Evolutionary conservation across 2,797 vertebrate species (phyloP), one percentile per base, ranked within the genome.

Genomic region (Helarctos malayanus): DNA sequence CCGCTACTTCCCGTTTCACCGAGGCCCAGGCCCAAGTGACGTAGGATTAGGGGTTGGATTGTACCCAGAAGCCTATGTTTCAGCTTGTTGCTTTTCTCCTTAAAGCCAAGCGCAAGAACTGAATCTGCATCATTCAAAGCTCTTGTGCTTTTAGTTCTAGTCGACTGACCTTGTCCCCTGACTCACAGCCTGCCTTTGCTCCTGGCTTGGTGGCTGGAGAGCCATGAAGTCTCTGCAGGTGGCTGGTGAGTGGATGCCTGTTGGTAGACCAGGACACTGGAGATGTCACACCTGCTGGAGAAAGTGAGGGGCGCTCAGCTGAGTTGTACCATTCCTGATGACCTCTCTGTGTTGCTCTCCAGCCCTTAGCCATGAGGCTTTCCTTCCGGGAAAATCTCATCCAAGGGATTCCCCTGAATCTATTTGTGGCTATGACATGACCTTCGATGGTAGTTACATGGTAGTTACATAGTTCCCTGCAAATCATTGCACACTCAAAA

Each of bases 251-350:
- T 15, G 83, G 91, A 76, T 47, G 82, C 73, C 29, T 93, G 6
- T 98, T 96, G 98, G 92, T 96, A 94, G 78, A 95, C 59, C 9
- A 19, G 27, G 83, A 73, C 18, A 19, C 65, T 97, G 95, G 96
- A 97, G 96, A 93, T 93, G 91, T 96, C 92, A 84, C 6, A 41
- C 49, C 45, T 4, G 3, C 47, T 71, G 68, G 19, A 82, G 94
- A 82, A 85, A 91, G 54, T 47, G 0, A 2, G 75, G 32, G 27
- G 2, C 21, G 38, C 94, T 21, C 2, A 1, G 15, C 63, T 21
- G 3, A 78, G 35, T n/a, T 0, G 0, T 25, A 21, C 71, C 69
- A 80, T 78, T 52, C 52, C 1, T 35, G n/a, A 88, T 68, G 95
- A 54, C 84, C 91, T 88, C 29, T 76, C 79, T 65, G 69, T 32